phyloP scores from a whole-genome alignment of 2,113 vertebrate species.

The Lanius collurio region DNA sequence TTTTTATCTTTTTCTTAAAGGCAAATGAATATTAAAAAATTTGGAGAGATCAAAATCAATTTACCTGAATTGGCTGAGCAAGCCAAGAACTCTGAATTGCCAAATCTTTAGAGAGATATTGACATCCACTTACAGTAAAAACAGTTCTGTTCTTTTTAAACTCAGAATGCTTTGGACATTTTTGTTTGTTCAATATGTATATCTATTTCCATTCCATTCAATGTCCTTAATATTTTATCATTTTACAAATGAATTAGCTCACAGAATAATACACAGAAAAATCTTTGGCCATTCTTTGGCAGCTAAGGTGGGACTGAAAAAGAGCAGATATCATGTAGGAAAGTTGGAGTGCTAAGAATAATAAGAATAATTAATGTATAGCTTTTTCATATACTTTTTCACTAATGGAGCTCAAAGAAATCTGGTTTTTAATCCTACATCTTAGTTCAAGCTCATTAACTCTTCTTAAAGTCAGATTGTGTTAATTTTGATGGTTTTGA shows the following conservation, averaged over 20 bases:
- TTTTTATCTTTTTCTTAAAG: background rate
- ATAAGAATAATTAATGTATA: background rate
- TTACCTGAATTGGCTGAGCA: background rate
- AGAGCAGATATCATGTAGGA: background rate
- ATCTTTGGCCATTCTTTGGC: background rate
- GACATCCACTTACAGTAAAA: background rate
- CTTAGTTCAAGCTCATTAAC: constrained; percentile 5
- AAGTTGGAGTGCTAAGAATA: background rate
- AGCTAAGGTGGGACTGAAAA: background rate
- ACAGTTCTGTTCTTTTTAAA: background rate
- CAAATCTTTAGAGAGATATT: background rate
- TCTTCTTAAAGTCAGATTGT: background rate
- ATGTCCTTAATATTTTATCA: background rate
- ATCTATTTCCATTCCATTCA: background rate
- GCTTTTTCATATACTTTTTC: background rate
- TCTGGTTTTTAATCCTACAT: background rate
- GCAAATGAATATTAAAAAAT: background rate
- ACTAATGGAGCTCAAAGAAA: background rate
- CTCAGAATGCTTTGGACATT: background rate
- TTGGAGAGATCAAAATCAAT: background rate
- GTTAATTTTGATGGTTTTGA: background rate
- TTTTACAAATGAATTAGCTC: background rate
- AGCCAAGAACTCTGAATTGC: background rate
- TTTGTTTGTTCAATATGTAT: background rate
- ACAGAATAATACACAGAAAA: background rate